Evolutionary conservation across 2,797 vertebrate species (phyloP).

Genomic region (Brachyalestes nurse): DNA sequence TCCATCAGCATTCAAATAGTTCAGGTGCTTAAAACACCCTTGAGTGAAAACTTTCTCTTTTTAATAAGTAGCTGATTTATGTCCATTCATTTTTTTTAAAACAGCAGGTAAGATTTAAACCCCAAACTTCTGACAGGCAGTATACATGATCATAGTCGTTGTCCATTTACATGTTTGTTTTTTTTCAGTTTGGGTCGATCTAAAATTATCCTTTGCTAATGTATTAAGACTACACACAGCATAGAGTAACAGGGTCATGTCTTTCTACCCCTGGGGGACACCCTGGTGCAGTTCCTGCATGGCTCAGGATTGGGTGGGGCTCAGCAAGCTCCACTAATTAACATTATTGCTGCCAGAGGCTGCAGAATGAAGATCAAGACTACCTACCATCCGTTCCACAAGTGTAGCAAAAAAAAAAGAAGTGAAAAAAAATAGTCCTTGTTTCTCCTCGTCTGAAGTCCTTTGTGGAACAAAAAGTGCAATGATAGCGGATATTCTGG

Average conservation of each 20-base stretch:
- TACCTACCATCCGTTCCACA: constrained; percentile 60
- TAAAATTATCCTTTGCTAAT: not conserved
- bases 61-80: too few species aligned
- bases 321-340: constrained; percentile 76
- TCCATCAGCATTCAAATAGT: too few species aligned
- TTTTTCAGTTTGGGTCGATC: not conserved
- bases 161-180: not conserved
- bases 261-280: constrained; percentile 41
- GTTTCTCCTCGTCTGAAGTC: constrained; percentile 66
- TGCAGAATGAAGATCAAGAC: constrained; percentile 56
- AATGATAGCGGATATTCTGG: constrained; percentile 76
- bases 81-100: too few species aligned
- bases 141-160: not conserved
- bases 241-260: not conserved
- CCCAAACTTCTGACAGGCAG: too few species aligned
- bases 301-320: constrained; percentile 56
- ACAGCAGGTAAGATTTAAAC: too few species aligned
- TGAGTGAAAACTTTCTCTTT: too few species aligned
- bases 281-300: constrained; percentile 58
- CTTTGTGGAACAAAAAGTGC: constrained; percentile 74
- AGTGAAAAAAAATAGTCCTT: constrained; percentile 41
- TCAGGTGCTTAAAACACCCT: too few species aligned
- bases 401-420: constrained; percentile 65
- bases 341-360: constrained; percentile 75
- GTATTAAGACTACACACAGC: not conserved